Conservation (phyloP, 2,797 vertebrate species). For the Argya squamiceps region DNA sequence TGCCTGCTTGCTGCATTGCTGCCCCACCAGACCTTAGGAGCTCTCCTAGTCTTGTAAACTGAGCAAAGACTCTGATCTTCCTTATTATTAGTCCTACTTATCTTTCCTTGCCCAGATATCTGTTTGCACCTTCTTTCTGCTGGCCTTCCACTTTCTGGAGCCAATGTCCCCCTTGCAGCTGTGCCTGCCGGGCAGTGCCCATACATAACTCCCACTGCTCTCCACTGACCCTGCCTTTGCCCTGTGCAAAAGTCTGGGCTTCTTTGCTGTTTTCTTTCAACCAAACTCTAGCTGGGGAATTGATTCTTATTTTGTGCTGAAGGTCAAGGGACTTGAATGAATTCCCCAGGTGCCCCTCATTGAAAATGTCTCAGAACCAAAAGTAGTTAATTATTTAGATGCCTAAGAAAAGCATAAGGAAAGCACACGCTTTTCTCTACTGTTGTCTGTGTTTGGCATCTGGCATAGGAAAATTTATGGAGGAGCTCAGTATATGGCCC, state of each 20-base stretch:
- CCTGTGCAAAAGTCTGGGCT: neutral
- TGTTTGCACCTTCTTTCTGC: neutral
- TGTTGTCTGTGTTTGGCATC: neutral
- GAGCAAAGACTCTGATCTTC: neutral
- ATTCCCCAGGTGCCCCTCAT: neutral
- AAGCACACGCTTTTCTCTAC: neutral
- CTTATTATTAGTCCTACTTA: neutral
- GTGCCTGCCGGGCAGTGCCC: accelerated
- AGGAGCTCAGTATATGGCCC: neutral
- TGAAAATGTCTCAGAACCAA: neutral
- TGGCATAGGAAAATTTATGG: neutral
- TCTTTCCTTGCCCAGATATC: neutral
- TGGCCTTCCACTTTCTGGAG: neutral
- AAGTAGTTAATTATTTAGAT: neutral
- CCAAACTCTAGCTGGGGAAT: neutral
- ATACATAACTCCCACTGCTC: accelerated
- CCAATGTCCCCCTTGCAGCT: accelerated
- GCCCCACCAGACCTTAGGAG: neutral
- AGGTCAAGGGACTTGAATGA: neutral
- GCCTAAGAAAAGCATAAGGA: neutral
- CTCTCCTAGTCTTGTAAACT: neutral
- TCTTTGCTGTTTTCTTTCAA: neutral
- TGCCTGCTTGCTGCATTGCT: accelerated
- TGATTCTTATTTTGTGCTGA: neutral
- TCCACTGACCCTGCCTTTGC: neutral